A percentile compares a stretch with the other conserved stretches of the same genome.
phyloP scores from a whole-genome alignment of 2,888 invertebrate genomes.

The Marasmarcha lunaedactyla region DNA sequence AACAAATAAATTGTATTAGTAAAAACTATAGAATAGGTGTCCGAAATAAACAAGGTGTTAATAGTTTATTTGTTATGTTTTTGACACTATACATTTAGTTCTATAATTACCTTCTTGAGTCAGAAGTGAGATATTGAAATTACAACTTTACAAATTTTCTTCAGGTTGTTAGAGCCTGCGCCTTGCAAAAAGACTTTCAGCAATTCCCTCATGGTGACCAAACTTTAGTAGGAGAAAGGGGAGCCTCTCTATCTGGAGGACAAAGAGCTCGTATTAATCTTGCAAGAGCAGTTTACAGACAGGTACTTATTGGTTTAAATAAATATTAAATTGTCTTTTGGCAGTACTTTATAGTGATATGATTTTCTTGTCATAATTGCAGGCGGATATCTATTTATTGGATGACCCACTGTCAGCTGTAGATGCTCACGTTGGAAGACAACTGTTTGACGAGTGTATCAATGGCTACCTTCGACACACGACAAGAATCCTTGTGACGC shows the following conservation, averaged over 20 bases:
- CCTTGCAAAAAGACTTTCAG: conserved; percentile 79
- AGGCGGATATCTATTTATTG: conserved; percentile 82
- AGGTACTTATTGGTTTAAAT: conserved; percentile 35
- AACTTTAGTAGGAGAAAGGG: conserved; percentile 86
- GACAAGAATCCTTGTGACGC: conserved; percentile 85
- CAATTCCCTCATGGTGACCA: conserved; percentile 77
- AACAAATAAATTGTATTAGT: too few species aligned
- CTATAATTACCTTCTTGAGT: too few species aligned
- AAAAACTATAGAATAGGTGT: not conserved
- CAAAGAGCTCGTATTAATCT: conserved; percentile 83
- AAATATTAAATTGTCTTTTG: not conserved
- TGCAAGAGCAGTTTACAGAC: conserved; percentile 76
- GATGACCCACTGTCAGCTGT: conserved; percentile 89
- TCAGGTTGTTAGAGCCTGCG: conserved; percentile 75
- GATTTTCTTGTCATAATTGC: conserved; percentile 7
- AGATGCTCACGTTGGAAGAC: conserved; percentile 81
- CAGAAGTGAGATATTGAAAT: too few species aligned
- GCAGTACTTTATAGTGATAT: too few species aligned
- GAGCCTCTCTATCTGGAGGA: conserved; percentile 84
- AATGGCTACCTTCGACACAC: conserved; percentile 74
- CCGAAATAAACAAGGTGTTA: too few species aligned
- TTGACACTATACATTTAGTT: too few species aligned
- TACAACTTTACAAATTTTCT: too few species aligned
- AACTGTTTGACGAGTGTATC: conserved; percentile 83
- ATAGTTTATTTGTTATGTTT: too few species aligned